These are phyloP conservation scores for Pitangus sulphuratus DNA, from an alignment of 2,797 vertebrate genomes.

Conservation along the genomic window DNA sequence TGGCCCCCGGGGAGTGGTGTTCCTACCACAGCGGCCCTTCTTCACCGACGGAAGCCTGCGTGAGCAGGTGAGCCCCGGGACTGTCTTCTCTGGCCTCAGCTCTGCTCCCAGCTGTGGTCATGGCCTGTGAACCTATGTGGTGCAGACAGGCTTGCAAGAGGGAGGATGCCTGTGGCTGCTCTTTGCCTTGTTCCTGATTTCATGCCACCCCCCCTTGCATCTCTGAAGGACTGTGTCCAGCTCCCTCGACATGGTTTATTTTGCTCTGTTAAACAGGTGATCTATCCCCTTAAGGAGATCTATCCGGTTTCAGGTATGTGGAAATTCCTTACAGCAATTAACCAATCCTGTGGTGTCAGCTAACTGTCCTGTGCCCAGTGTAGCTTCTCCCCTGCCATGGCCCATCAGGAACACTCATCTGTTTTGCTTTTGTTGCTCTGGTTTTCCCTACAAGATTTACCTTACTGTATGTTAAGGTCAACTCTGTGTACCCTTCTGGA, in stretches of 20 bases:
- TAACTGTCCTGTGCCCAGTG: not conserved
- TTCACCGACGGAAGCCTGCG: slow-evolving; percentile 94
- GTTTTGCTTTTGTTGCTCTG: not conserved
- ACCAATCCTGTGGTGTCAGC: not conserved
- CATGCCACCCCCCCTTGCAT: accelerated
- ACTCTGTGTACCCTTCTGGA: not conserved
- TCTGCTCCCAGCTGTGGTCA: not conserved
- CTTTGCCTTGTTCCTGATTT: not conserved
- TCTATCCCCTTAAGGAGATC: slow-evolving; percentile 94
- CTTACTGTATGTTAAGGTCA: not conserved
- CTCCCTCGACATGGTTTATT: not conserved
- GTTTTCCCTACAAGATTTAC: not conserved
- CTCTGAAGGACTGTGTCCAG: not conserved
- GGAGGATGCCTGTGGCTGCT: not conserved
- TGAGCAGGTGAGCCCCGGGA: slow-evolving; percentile 85
- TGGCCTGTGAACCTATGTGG: not conserved
- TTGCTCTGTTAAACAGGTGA: slow-evolving; percentile 83
- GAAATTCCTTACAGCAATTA: not conserved
- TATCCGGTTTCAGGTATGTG: slow-evolving; percentile 90
- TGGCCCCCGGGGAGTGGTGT: slow-evolving; percentile 92
- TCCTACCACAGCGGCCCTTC: slow-evolving; percentile 93
- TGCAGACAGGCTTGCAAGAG: not conserved
- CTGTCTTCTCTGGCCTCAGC: not conserved
- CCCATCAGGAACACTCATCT: not conserved
- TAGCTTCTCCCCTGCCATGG: not conserved